Conservation (phyloP, 1,140 invertebrate species). For the Bombus turneri region DNA sequence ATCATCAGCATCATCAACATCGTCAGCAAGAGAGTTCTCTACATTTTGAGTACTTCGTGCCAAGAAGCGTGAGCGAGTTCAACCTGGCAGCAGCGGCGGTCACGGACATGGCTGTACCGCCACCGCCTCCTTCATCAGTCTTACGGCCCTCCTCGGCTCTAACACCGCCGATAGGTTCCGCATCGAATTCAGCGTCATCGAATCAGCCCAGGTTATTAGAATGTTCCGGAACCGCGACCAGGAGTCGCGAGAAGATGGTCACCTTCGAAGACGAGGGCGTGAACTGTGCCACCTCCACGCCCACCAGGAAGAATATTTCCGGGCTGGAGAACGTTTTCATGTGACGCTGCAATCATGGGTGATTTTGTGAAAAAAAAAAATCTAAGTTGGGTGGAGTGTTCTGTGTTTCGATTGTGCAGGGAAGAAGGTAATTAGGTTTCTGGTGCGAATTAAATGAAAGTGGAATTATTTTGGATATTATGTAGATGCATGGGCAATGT, state of each 20-base stretch:
- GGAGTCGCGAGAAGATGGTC: conserved; percentile 89
- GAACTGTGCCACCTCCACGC: conserved; percentile 74
- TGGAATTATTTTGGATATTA: background rate
- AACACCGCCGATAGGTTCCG: conserved; percentile 60
- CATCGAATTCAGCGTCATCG: conserved; percentile 42
- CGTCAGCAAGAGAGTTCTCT: conserved; percentile 82
- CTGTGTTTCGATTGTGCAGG: background rate
- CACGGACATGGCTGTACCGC: conserved; percentile 81
- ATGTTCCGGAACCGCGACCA: conserved; percentile 75
- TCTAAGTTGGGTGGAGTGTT: background rate
- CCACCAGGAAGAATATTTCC: conserved; percentile 77
- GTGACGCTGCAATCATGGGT: conserved; percentile 79
- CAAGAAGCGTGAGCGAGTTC: conserved; percentile 91
- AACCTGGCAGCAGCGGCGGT: conserved; percentile 86
- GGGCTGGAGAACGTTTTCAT: conserved; percentile 85
- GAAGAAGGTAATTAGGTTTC: background rate
- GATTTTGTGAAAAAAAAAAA: background rate
- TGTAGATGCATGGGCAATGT: background rate
- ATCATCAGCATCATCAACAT: conserved; percentile 69
- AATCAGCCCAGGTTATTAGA: conserved; percentile 73
- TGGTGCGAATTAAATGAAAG: background rate
- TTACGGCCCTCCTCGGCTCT: conserved; percentile 64
- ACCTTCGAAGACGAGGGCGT: conserved; percentile 90
- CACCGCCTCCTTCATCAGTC: conserved; percentile 76
- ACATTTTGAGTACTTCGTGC: conserved; percentile 91